phyloP scores from a whole-genome alignment of 2,797 vertebrate genomes.

The Streptopelia turtur region DNA sequence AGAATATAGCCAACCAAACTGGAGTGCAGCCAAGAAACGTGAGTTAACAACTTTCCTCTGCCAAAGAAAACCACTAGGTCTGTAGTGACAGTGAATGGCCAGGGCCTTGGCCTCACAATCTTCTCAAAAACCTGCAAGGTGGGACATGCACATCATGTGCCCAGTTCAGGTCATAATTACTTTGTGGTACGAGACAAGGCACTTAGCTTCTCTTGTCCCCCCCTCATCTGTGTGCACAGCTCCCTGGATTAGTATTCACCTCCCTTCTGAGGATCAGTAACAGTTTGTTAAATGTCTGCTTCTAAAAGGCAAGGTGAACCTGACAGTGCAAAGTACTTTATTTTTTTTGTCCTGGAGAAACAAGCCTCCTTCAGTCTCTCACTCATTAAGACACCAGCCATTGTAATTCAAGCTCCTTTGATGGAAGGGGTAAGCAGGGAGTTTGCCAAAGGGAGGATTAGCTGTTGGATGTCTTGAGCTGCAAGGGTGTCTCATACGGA shows the following conservation, averaged over 20 bases:
- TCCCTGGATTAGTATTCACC: not conserved
- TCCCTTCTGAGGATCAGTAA: not conserved
- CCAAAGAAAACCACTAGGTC: not conserved
- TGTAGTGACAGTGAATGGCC: not conserved
- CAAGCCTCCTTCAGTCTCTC: not conserved
- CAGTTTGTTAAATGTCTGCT: not conserved
- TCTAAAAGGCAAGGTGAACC: not conserved
- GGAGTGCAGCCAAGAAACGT: not conserved
- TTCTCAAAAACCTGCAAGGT: not conserved
- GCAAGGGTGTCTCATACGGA: slow-evolving; percentile 27
- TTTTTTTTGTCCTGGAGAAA: slow-evolving; percentile 10
- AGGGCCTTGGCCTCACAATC: not conserved
- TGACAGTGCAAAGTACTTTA: not conserved
- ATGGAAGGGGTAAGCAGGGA: not conserved
- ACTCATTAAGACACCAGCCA: not conserved
- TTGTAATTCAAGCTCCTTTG: slow-evolving; percentile 7
- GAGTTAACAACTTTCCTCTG: slow-evolving; percentile 2
- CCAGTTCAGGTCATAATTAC: not conserved
- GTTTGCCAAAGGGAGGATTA: slow-evolving; percentile 20
- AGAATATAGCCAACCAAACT: not conserved
- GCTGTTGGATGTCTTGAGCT: slow-evolving; percentile 9
- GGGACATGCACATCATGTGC: not conserved
- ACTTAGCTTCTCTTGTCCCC: not conserved
- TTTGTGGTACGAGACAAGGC: not conserved
- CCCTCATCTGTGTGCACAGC: not conserved